Conservation (phyloP, 64 coral and sea anemone genomes). For the Orbicella faveolata region DNA sequence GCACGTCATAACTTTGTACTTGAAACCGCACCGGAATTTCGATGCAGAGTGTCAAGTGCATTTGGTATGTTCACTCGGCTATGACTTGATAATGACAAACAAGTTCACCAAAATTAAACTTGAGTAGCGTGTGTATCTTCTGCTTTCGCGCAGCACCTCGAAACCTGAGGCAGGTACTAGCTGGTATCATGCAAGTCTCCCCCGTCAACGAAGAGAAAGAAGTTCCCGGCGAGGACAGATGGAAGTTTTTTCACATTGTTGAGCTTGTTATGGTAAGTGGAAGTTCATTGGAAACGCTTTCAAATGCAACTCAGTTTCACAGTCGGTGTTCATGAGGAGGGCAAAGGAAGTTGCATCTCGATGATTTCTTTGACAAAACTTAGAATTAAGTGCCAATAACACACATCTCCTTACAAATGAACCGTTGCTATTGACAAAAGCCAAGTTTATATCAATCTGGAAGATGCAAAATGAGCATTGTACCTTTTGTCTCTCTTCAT, state of each 20-base stretch:
- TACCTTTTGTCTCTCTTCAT: not conserved
- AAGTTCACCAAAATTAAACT: not conserved
- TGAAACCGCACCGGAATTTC: not conserved
- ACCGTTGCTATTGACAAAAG: not conserved
- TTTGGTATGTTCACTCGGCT: not conserved
- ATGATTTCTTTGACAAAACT: constrained; percentile 24
- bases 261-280: constrained; percentile 65
- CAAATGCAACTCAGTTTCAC: not conserved
- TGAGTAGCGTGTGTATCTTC: not conserved
- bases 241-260: constrained; percentile 45
- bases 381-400: constrained; percentile 8
- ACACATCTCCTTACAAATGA: not conserved
- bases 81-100: not conserved
- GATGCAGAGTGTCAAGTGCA: not conserved
- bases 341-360: not conserved
- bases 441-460: not conserved
- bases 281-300: not conserved
- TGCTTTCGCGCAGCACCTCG: not conserved
- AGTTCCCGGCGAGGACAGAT: constrained; percentile 65
- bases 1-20: not conserved
- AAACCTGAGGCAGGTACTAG: not conserved
- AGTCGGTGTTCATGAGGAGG: not conserved
- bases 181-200: constrained; percentile 27
- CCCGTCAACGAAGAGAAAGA: constrained; percentile 10
- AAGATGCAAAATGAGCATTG: not conserved